Evolutionary conservation across 1,140 invertebrate species (phyloP), one percentile per base, ranked within the genome.

Genomic region (Hormaphis cornu): DNA sequence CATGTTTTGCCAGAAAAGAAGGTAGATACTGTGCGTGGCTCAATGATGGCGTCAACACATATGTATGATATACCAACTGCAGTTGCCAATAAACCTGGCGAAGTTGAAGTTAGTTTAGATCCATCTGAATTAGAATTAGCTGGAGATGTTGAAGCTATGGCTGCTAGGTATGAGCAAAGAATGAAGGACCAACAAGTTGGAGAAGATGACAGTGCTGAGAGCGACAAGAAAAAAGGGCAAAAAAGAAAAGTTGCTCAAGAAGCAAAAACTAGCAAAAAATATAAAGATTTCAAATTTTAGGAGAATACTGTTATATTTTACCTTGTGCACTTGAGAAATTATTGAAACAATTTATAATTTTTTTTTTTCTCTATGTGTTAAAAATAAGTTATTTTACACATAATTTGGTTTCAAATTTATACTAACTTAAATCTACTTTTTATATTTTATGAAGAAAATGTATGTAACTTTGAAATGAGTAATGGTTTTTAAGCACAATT

Each of bases 21-120:
- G 63, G 87, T 90, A 9, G 93, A 96, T 59, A 83, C 88, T 69
- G 85, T 98, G 63, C 91, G 92, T 12, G 86, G 85, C 9, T 90
- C 95, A 74, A 98, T 99, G 96, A 98, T 99, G 96, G 96, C 88
- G 6, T 98, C 95, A 16, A 95, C 93, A 0, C 96, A 99, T 79
- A 90, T 96, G 0, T 98, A 98, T 78, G 95, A 98, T 76, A 86
- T 98, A 78, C 58, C 72, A n/a, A 61, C 33, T 30, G 35, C 70
- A 16, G 61, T 52, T 10, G 22, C 54, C 6, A 53, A 52, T 54
- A 66, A 63, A 22, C 66, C 71, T 16, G 69, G 71, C 20, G 88
- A 86, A 69, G 91, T 98, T 26, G 95, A 98, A 78, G 83, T 99
- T 72, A 91, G 95, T 0, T 80, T 99, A 1, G 95, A 99, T 85